Evolutionary conservation across 2,888 invertebrate genomes (phyloP), one percentile per base, ranked within the genome.

Genomic region (Zaprionus obscuricornis): DNA sequence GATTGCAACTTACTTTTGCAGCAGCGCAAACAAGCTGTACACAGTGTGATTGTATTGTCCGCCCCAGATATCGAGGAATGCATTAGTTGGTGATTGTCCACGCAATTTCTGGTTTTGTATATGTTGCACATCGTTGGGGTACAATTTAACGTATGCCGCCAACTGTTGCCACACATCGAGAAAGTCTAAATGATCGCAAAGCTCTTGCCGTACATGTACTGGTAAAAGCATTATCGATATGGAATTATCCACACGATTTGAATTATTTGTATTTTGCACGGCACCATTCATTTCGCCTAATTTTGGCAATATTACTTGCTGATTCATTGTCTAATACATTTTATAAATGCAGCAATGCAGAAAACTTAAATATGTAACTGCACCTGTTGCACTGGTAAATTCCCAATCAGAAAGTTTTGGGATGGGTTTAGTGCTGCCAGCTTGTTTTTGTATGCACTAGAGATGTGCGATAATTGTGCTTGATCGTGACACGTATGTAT

Each of bases 21-120:
- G 90, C 1, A 96, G 90, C 1, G 94, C 92, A 88, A 96, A 97
- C 6, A 98, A 90, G 88, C 96, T 96, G 24, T 93, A 91, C 1
- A 96, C 93, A 11, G 93, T 94, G 76, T 97, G 97, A 89, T 97
- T 97, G 56, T 94, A 92, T 74, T 94, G 93, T 0, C 95, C 95
- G 1, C 96, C 95, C 97, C 97, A 98, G 69, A 93, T 91, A 13
- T 92, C 93, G 11, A 98, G 91, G 20, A 98, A 91, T 72, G 94
- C 93, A 63, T 94, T 93, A 0, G 95, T 93, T 0, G 97, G 96
- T 0, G 95, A 95, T 11, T 90, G 89, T 2, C 92, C 92, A 1
- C 92, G 88, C 1, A 89, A 89, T 1, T 92, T 91, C 42, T 91
- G 91, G 76, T 92, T 92, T 76, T 92, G 91, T 65, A 76, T 81